A percentile compares a stretch with the other conserved stretches of the same genome.
These are phyloP conservation scores for Meteorus cinctellus DNA, from an alignment of 2,888 invertebrate genomes.

Conservation along the genomic window DNA sequence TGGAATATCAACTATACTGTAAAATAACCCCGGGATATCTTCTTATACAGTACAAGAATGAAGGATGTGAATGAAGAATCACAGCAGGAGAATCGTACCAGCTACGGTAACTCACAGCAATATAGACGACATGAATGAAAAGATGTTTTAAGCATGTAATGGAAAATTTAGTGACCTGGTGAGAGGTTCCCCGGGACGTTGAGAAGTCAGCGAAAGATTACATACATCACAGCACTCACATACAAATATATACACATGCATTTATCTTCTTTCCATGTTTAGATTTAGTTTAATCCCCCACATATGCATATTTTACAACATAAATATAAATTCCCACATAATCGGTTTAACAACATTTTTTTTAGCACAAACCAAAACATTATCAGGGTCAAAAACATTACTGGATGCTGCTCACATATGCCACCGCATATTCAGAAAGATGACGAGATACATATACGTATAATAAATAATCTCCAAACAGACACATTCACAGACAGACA, in stretches of 20 bases:
- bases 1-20: too few relatives aligned
- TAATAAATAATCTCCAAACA: slow-evolving; percentile 4
- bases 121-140: not conserved
- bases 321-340: not conserved
- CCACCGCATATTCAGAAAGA: not conserved
- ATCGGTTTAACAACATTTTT: not conserved
- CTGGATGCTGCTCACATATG: not conserved
- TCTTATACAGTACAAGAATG: slow-evolving; percentile 13
- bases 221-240: not conserved
- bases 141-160: not conserved
- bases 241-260: not conserved
- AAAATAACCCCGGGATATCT: not conserved
- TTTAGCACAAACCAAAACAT: not conserved
- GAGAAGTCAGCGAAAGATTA: not conserved
- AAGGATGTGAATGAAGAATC: slow-evolving; percentile 16
- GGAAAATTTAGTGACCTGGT: slow-evolving; percentile 26
- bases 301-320: not conserved
- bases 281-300: not conserved
- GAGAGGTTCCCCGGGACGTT: slow-evolving; percentile 15
- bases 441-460: slow-evolving; percentile 2
- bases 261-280: not conserved
- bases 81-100: slow-evolving; percentile 17
- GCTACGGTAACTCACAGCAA: not conserved
- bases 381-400: not conserved
- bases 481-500: not conserved